A percentile compares a stretch with the other conserved stretches of the same genome.
Conservation (phyloP, 1,140 invertebrate species). For the Contarinia nasturtii region DNA sequence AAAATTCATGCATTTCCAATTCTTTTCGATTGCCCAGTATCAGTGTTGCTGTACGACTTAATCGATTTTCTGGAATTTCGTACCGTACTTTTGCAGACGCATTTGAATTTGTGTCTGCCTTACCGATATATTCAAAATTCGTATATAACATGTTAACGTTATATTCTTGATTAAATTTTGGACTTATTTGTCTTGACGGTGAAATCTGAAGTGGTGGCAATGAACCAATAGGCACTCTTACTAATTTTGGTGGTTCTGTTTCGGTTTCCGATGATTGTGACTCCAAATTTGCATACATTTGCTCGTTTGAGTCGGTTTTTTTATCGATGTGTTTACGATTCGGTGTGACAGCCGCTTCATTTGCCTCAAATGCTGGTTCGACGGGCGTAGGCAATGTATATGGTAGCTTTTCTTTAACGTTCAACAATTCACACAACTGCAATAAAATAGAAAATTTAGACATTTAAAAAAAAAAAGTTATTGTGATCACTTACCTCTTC, state of each 20-base stretch:
- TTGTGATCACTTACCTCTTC: constrained; percentile 12
- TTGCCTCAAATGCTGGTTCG: constrained; percentile 20
- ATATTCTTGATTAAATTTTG: no score
- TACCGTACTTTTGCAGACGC: constrained; percentile 4
- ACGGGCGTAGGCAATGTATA: constrained; percentile 13
- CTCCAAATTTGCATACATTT: no score
- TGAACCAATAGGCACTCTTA: no score
- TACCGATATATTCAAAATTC: no score
- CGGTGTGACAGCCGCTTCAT: constrained; percentile 9
- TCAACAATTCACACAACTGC: constrained; percentile 16
- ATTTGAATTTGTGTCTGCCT: no score
- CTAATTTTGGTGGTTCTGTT: no score
- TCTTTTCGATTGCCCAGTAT: constrained; percentile 14
- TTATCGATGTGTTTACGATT: no score
- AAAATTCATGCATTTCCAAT: constrained; percentile 11
- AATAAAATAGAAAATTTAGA: not conserved
- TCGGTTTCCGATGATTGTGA: no score
- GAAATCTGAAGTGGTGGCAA: no score
- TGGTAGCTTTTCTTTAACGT: constrained; percentile 16
- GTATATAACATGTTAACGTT: no score
- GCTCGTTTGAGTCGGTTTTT: no score
- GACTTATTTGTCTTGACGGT: no score
- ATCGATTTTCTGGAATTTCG: constrained; percentile 16
- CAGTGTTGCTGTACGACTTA: constrained; percentile 15
- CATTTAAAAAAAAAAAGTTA: not conserved